A percentile compares a stretch with the other conserved stretches of the same genome.
Evolutionary conservation across 2,888 invertebrate species (phyloP).

Genomic region (Drosophila meridionalis): DNA sequence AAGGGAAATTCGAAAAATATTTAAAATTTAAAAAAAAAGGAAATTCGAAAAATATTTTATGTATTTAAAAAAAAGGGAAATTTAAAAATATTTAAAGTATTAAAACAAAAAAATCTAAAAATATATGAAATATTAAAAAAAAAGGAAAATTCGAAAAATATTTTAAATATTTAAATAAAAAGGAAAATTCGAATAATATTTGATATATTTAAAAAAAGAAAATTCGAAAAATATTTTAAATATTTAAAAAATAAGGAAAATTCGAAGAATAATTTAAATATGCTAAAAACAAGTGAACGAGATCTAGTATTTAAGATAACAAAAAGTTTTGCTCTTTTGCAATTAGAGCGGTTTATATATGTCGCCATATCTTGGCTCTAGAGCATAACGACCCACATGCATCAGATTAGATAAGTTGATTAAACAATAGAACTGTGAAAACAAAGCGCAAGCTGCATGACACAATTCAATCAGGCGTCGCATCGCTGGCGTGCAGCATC

Average conservation of each 20-base stretch:
- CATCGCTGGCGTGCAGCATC: conserved; percentile 39
- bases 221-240: neutral
- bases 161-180: too few relatives aligned
- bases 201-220: too few relatives aligned
- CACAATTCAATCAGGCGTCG: conserved; percentile 70
- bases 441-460: conserved; percentile 46
- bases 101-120: too few relatives aligned
- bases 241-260: too few relatives aligned
- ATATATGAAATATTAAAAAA: too few relatives aligned
- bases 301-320: conserved; percentile 7
- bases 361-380: neutral
- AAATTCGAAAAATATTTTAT: too few relatives aligned
- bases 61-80: too few relatives aligned
- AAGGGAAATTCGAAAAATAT: too few relatives aligned
- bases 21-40: too few relatives aligned
- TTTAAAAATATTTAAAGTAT: too few relatives aligned
- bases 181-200: too few relatives aligned
- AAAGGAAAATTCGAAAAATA: too few relatives aligned
- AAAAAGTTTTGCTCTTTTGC: neutral
- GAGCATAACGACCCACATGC: conserved; percentile 45
- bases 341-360: neutral
- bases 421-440: conserved; percentile 57
- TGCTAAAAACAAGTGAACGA: neutral
- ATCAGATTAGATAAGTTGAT: conserved; percentile 74
- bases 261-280: neutral